Base-by-base conservation (phyloP, 1,140 invertebrate genomes). In the Psix sp. region DNA sequence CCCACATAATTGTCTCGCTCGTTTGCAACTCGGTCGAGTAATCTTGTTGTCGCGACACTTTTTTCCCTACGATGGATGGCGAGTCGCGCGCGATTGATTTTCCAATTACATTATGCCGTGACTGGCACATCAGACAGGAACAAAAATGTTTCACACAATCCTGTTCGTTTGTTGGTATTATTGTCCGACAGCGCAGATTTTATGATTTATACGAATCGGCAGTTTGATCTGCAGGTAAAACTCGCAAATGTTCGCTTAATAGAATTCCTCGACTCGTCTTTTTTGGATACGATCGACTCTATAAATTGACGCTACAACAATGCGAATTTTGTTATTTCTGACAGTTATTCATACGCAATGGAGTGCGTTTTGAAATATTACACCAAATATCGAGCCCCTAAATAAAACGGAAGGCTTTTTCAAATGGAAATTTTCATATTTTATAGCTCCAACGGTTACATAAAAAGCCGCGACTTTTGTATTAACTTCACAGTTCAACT, bases 1-100 rank as follows among this genome's bases (percentile, higher is more conserved):
- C 26, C 21, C 57, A 54, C 36, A 11, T 62, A 70, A 54, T 70
- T 49, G 49, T 24, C 11, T 21, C 13, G 24, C 10, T 20, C 11
- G 33, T 48, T 46, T 56, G n/a, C 31, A 17, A 24, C 31, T 6
- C 16, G 20, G 16, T 16, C 9, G 7, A 11, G 10, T 31, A 43
- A 46, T 38, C 26, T 11, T 11, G 0, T 33, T 26, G 39, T 24
- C n/a, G n/a, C n/a, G n/a, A 24, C 2, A 29, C 26, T 29, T 7
- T 10, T n/a, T n/a, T n/a, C n/a, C n/a, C n/a, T n/a, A n/a, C n/a
- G n/a, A n/a, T n/a, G n/a, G n/a, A n/a, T n/a, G n/a, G n/a, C n/a
- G n/a, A n/a, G n/a, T 33, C 11, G 5, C 5, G n/a, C 31, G n/a
- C 31, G 7, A 24, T 7, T 24, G 21, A 24, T 24, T 4, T 24